Conservation (phyloP, 2,888 invertebrate genomes). For the Prosopocoilus inquinatus region DNA sequence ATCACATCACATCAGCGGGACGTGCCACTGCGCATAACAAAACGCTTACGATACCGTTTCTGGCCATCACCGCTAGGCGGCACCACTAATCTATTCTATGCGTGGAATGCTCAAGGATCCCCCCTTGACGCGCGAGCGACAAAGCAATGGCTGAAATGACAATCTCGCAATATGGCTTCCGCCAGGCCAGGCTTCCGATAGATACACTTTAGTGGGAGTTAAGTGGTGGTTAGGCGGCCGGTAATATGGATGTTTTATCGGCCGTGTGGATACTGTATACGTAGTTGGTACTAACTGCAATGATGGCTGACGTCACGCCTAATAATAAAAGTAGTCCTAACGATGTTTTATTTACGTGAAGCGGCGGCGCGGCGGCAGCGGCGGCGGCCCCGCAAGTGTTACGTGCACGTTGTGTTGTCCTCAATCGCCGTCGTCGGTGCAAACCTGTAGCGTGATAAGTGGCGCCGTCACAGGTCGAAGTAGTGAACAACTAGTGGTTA, state of each 20-base stretch:
- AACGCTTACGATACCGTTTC: constrained; percentile 20
- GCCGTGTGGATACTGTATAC: too few relatives aligned
- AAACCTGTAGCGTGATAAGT: constrained; percentile 41
- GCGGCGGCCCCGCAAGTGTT: not conserved
- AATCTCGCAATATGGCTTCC: constrained; percentile 40
- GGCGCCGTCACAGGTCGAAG: constrained; percentile 43
- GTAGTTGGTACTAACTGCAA: too few relatives aligned
- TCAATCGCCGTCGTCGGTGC: constrained; percentile 6
- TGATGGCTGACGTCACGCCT: too few relatives aligned
- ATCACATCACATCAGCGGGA: constrained; percentile 18
- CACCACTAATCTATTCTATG: constrained; percentile 33
- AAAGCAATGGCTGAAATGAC: constrained; percentile 32
- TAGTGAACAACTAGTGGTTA: constrained; percentile 32
- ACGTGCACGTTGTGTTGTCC: not conserved
- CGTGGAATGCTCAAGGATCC: constrained; percentile 13
- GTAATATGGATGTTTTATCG: too few relatives aligned
- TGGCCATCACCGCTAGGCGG: constrained; percentile 38
- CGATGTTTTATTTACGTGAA: too few relatives aligned
- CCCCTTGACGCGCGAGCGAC: constrained; percentile 7
- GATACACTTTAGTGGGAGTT: constrained; percentile 32
- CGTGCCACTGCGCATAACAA: constrained; percentile 8
- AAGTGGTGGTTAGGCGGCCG: too few relatives aligned
- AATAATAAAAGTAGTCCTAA: too few relatives aligned
- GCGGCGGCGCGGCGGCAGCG: too few relatives aligned
- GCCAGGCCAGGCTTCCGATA: constrained; percentile 35